phyloP scores from a whole-genome alignment of 2,797 vertebrate genomes.

The Tympanoctomys barrerae region DNA sequence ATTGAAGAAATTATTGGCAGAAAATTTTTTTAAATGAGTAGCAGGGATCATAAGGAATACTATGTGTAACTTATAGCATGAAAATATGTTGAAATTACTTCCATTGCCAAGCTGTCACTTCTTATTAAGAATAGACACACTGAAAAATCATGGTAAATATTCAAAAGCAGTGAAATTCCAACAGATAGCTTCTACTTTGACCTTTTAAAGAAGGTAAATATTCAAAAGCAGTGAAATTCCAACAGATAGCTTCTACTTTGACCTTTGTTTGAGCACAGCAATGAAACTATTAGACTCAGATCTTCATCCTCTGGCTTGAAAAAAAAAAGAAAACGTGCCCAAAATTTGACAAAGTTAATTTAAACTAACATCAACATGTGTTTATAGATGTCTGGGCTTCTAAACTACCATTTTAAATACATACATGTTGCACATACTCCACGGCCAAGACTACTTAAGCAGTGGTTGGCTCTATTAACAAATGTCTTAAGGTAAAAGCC shows the following conservation, averaged over 20 bases:
- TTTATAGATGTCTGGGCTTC: not conserved
- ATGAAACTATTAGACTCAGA: conserved; percentile 22
- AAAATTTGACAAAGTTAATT: conserved; percentile 10
- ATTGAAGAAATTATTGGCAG: conserved; percentile 20
- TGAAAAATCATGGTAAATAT: conserved; percentile 8
- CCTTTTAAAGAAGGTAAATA: conserved; percentile 52
- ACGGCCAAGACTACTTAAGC: not conserved
- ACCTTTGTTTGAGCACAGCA: conserved; percentile 19
- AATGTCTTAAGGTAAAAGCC: not conserved
- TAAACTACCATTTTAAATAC: conserved; percentile 5
- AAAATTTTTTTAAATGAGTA: conserved; percentile 9
- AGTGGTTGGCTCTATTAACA: not conserved
- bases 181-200: conserved; percentile 45
- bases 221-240: fast-evolving
- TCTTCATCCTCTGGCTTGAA: not conserved
- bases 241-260: conserved; percentile 55
- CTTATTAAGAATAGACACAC: not conserved
- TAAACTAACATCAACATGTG: not conserved
- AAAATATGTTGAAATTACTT: conserved; percentile 49
- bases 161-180: not conserved
- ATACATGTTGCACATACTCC: not conserved
- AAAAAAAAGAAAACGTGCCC: conserved; percentile 22
- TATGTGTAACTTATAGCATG: not conserved
- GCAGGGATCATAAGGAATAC: not conserved
- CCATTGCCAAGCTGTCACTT: not conserved